These are phyloP conservation scores for Numenius arquata DNA, from an alignment of 2,113 vertebrate species.

Conservation along the genomic window DNA sequence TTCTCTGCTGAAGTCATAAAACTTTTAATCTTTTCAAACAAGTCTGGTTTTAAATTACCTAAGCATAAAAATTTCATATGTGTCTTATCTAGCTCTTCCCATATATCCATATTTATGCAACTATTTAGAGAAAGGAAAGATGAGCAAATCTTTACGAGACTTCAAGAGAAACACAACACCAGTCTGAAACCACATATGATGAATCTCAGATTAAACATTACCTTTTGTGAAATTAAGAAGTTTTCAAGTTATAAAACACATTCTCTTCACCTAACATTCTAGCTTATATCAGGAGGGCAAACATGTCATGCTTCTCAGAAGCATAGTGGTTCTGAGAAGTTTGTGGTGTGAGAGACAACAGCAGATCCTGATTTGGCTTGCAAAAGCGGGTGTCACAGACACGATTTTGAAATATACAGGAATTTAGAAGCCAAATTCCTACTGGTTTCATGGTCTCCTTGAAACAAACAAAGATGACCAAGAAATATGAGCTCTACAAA, in stretches of 20 bases:
- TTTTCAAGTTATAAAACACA: background rate
- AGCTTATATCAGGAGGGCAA: background rate
- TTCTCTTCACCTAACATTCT: background rate
- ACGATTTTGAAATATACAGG: background rate
- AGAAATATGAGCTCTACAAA: background rate
- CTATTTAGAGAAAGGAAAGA: background rate
- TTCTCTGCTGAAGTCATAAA: background rate
- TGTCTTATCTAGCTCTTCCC: background rate
- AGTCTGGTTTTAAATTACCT: background rate
- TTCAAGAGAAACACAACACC: background rate
- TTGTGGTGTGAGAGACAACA: background rate
- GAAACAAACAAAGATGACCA: background rate
- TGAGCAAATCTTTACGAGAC: background rate
- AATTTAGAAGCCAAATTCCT: background rate
- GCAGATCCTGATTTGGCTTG: background rate
- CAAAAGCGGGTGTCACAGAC: background rate
- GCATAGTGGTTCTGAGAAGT: background rate
- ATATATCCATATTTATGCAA: background rate
- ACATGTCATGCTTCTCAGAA: background rate
- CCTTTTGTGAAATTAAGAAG: background rate
- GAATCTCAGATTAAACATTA: background rate
- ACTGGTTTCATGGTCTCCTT: background rate
- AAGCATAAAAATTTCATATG: background rate
- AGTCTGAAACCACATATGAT: background rate
- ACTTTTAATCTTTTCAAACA: background rate